Evolutionary conservation across 2,888 invertebrate genomes (phyloP), one percentile per base, ranked within the genome.

Genomic region (Hipparchia sbordonii): DNA sequence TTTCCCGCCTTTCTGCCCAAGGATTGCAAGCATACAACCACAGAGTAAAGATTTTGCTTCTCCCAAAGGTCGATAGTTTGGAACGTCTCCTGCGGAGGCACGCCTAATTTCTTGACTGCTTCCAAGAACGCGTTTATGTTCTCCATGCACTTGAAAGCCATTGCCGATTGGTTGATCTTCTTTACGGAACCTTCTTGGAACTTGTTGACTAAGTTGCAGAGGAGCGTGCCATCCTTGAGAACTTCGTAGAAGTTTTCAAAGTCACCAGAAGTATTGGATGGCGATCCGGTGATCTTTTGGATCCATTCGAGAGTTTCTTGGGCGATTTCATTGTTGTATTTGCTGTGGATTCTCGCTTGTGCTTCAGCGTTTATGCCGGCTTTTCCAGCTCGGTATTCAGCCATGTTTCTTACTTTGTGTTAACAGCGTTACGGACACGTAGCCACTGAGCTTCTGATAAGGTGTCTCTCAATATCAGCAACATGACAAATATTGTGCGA

Each of bases 1-100:
- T 96, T 96, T 48, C 96, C 96, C 67, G 97, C 97, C 95, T 99
- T 99, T 90, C 99, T 95, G 63, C 98, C 99, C 77, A 99, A 94
- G 0, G 99, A 98, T 88, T 98, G 98, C 78, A 99, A 93, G 87
- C 99, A 99, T 83, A 97, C 97, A 70, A 99, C 97, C 54, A 99
- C 99, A n/a, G 99, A 98, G 87, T 98, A 98, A 75, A 99, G 95
- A 89, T 99, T 99, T 91, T 98, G 98, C 85, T 96, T 95, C 90
- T 99, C 99, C 97, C 98, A 99, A 70, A 99, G 95, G 90, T 99
- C 99, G 65, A 99, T 98, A n/a, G 99, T 99, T 92, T 99, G 98
- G 96, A 99, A 99, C 54, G 97, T 97, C 91, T 99, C 99, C 85
- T 98, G 97, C 57, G 97, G 96, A 1, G 98, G 97, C 39, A 99